These are phyloP conservation scores for Sinhomidia bicolor DNA, from an alignment of 2,888 invertebrate genomes.

Conservation along the genomic window DNA sequence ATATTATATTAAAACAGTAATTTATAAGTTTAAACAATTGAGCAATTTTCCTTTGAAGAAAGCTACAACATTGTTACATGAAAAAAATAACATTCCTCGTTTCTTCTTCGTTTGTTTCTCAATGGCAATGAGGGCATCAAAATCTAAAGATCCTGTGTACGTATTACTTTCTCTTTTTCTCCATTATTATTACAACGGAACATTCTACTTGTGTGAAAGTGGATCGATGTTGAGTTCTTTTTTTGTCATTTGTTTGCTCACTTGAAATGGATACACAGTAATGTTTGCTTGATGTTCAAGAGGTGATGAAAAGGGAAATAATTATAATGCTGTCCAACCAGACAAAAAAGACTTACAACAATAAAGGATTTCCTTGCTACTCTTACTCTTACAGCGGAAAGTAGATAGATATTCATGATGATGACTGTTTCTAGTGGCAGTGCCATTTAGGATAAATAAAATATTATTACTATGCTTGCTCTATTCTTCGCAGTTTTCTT, in stretches of 20 bases:
- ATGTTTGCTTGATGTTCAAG: neutral
- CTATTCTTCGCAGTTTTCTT: no score
- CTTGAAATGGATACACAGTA: constrained; percentile 42
- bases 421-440: no score
- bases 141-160: neutral
- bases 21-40: no score
- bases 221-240: constrained; percentile 23
- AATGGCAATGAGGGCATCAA: no score
- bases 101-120: no score
- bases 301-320: neutral
- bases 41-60: no score
- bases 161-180: neutral
- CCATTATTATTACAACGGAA: neutral
- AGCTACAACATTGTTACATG: no score
- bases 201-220: neutral
- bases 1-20: no score
- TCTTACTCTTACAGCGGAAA: neutral
- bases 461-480: no score
- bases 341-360: neutral
- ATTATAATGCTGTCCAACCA: neutral
- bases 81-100: no score
- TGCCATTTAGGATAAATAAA: no score
- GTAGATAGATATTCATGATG: neutral
- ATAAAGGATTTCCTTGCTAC: neutral
- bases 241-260: constrained; percentile 43